Conservation (phyloP, 2,113 vertebrate genomes). For the Tretioscincus oriximinensis region DNA sequence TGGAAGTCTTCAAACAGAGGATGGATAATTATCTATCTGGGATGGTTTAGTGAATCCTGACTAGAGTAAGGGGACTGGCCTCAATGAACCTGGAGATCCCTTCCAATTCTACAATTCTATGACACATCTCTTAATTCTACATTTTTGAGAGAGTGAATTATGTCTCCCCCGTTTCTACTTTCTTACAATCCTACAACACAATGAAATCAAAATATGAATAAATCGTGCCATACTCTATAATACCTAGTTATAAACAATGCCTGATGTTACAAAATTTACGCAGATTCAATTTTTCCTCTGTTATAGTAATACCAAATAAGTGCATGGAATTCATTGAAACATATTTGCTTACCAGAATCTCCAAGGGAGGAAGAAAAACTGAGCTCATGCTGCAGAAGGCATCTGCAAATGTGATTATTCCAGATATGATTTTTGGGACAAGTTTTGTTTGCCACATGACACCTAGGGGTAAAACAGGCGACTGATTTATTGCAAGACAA, state of each 20-base stretch:
- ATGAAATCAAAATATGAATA: background rate
- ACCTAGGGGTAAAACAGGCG: slow-evolving; percentile 71
- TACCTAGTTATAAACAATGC: fast-evolving
- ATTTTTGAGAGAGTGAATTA: slow-evolving; percentile 20
- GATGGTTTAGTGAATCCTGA: no score
- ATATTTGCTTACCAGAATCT: slow-evolving; percentile 76
- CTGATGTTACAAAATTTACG: background rate
- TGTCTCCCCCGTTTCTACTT: background rate
- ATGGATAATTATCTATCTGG: no score
- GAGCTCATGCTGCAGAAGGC: slow-evolving; percentile 78
- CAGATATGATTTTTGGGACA: slow-evolving; percentile 86
- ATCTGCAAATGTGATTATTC: slow-evolving; percentile 86
- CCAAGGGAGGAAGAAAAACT: slow-evolving; percentile 71
- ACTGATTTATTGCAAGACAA: slow-evolving; percentile 11
- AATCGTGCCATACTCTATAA: background rate
- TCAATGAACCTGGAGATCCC: no score
- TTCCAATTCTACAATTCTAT: no score
- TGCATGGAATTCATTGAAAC: background rate
- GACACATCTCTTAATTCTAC: fast-evolving
- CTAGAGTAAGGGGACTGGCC: no score
- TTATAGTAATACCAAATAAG: background rate
- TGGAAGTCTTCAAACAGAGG: no score
- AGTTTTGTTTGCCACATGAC: slow-evolving; percentile 85
- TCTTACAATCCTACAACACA: fast-evolving
- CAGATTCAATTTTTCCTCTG: slow-evolving; percentile 1